A percentile compares a stretch with the other conserved stretches of the same genome.
phyloP scores from a whole-genome alignment of 2,113 vertebrate species.

The Melanerpes formicivorus region DNA sequence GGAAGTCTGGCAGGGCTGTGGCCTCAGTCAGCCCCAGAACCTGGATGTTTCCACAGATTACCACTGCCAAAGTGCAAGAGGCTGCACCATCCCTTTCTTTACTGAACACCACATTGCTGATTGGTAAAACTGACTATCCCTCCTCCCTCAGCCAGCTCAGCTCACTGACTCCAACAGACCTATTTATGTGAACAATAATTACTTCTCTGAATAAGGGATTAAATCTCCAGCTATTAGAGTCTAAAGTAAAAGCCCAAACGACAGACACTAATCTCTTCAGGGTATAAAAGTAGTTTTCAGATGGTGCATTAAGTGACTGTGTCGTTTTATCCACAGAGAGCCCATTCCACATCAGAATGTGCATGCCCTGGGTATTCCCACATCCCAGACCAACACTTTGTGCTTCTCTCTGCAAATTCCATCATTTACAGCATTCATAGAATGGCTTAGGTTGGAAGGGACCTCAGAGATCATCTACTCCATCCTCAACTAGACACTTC shows the following conservation, averaged over 20 bases:
- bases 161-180: conserved; percentile 43
- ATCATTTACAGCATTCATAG: not conserved
- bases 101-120: not conserved
- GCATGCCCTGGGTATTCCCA: not conserved
- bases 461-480: no score
- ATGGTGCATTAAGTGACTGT: not conserved
- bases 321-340: not conserved
- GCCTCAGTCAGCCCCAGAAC: not conserved
- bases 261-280: conserved; percentile 39
- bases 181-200: conserved; percentile 45
- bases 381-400: not conserved
- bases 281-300: conserved; percentile 19
- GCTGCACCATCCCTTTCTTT: not conserved
- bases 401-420: not conserved
- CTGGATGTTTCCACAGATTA: not conserved
- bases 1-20: not conserved
- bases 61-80: not conserved
- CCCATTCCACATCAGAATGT: not conserved
- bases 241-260: conserved; percentile 25
- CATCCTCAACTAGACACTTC: no score
- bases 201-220: conserved; percentile 41
- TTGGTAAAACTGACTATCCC: not conserved
- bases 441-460: no score
- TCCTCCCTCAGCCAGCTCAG: not conserved
- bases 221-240: conserved; percentile 32